phyloP scores from a whole-genome alignment of 2,888 invertebrate species.

The Sesia apiformis region DNA sequence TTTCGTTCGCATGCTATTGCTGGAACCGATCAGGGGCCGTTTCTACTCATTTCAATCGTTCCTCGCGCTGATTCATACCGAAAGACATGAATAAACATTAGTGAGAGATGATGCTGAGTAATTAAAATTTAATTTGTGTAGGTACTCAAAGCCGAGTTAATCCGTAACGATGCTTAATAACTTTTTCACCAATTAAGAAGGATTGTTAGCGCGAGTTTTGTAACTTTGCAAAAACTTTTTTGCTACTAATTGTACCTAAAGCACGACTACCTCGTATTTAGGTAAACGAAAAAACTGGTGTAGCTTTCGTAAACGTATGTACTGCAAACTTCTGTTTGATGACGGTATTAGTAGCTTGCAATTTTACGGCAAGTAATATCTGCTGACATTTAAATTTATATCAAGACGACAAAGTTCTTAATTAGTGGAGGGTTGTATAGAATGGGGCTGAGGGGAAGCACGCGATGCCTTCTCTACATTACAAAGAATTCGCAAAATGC shows the following conservation, averaged over 20 bases:
- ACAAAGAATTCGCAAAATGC: no score
- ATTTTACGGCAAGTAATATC: conserved; percentile 15
- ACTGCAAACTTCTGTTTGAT: not conserved
- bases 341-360: not conserved
- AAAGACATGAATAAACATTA: conserved; percentile 21
- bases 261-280: no score
- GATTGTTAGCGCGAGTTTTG: not conserved
- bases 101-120: conserved; percentile 17
- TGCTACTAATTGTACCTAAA: not conserved
- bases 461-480: conserved; percentile 24
- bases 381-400: conserved; percentile 29
- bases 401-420: conserved; percentile 44
- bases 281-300: no score
- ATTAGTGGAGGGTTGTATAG: conserved; percentile 32
- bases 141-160: not conserved
- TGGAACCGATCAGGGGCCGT: conserved; percentile 29
- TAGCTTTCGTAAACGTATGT: not conserved
- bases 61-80: conserved; percentile 35
- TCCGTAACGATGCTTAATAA: not conserved
- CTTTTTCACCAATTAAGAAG: not conserved
- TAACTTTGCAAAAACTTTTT: not conserved
- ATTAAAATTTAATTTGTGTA: conserved; percentile 12
- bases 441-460: conserved; percentile 15
- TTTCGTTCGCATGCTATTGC: conserved; percentile 32
- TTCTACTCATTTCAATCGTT: conserved; percentile 18